Evolutionary conservation across 2,113 vertebrate species (phyloP).

Genomic region (Cygnus buccinator): DNA sequence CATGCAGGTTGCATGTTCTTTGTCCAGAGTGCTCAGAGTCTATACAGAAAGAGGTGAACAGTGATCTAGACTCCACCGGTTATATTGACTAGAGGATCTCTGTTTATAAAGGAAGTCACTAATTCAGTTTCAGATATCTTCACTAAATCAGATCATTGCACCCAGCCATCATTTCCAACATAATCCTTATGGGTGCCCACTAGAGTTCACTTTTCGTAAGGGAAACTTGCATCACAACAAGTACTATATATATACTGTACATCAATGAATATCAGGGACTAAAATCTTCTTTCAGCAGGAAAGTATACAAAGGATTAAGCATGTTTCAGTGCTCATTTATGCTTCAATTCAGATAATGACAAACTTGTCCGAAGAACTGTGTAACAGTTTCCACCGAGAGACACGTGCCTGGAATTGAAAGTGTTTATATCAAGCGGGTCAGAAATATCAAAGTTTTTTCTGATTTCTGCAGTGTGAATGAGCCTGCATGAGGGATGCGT

Average conservation of each 20-base stretch:
- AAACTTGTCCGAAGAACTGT: not conserved
- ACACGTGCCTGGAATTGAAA: not conserved
- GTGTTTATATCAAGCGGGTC: not conserved
- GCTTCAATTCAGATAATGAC: not conserved
- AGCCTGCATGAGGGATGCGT: not conserved
- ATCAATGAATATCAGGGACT: not conserved
- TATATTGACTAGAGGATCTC: not conserved
- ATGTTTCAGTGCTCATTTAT: not conserved
- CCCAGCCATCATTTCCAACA: not conserved
- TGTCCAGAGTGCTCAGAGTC: fast-evolving
- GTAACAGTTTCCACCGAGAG: not conserved
- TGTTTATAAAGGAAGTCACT: not conserved
- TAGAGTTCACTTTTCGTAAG: not conserved
- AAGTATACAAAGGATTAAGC: not conserved
- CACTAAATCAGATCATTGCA: not conserved
- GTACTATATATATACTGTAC: not conserved
- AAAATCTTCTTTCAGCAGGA: not conserved
- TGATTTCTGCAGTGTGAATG: not conserved
- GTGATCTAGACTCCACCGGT: not conserved
- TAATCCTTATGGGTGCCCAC: not conserved
- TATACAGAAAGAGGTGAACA: not conserved
- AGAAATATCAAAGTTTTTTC: not conserved
- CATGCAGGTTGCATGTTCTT: not conserved
- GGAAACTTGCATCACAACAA: not conserved
- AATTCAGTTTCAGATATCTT: not conserved